These are phyloP conservation scores for Sander vitreus DNA, from an alignment of 2,113 vertebrate species.

Conservation along the genomic window DNA sequence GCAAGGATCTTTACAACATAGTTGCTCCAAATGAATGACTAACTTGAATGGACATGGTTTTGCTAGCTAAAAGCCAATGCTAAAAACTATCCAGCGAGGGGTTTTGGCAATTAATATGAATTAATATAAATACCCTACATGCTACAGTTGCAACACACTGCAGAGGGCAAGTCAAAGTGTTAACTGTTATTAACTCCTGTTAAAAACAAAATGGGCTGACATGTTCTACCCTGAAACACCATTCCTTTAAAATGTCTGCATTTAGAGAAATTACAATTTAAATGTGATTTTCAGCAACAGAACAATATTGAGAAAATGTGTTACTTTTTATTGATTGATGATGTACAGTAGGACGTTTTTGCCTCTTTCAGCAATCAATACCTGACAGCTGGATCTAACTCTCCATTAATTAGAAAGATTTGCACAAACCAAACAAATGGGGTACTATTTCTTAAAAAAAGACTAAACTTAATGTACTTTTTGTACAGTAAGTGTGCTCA, in stretches of 20 bases:
- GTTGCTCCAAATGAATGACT: not conserved
- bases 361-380: too few species aligned
- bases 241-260: not conserved
- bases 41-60: not conserved
- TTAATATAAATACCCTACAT: not conserved
- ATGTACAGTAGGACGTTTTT: too few species aligned
- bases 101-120: not conserved
- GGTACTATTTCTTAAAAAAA: too few species aligned
- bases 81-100: not conserved
- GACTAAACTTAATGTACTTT: not conserved
- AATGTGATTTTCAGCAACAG: not conserved
- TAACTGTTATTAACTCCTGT: not conserved
- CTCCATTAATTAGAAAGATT: too few species aligned
- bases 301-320: not conserved
- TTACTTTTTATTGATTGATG: too few species aligned
- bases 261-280: not conserved
- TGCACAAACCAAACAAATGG: too few species aligned
- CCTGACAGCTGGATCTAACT: too few species aligned
- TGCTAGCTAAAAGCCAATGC: not conserved
- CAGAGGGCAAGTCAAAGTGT: not conserved
- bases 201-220: not conserved
- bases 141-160: not conserved
- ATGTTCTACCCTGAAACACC: not conserved
- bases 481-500: not conserved
- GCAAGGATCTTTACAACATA: not conserved